Conservation (phyloP, 1,140 invertebrate species). For the Drosophila bocki region DNA sequence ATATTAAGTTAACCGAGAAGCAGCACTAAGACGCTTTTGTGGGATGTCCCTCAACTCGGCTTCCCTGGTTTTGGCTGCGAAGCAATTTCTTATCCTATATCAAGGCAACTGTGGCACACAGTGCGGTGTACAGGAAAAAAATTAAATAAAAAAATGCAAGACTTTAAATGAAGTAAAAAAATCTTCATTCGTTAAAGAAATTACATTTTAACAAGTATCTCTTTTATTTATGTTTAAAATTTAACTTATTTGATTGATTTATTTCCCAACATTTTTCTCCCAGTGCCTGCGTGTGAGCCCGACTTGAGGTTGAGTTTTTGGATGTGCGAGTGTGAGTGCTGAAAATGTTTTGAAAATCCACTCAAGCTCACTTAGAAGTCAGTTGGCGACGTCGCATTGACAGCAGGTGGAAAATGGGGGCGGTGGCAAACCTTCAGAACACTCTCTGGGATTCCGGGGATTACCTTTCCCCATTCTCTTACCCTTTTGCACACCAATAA, state of each 20-base stretch:
- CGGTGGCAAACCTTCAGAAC: slow-evolving; percentile 16
- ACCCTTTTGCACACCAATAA: slow-evolving; percentile 62
- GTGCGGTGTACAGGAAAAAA: slow-evolving; percentile 16
- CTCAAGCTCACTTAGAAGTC: slow-evolving; percentile 57
- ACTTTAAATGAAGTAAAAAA: neutral
- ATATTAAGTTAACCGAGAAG: slow-evolving; percentile 72
- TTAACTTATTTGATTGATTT: neutral
- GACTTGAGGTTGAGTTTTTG: slow-evolving; percentile 2
- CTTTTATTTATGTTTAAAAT: no score
- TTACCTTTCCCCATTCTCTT: slow-evolving; percentile 45
- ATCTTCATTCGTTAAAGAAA: neutral
- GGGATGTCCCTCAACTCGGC: slow-evolving; percentile 46
- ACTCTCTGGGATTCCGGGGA: slow-evolving; percentile 56
- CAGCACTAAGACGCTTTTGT: slow-evolving; percentile 56
- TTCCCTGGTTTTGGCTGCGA: slow-evolving; percentile 23
- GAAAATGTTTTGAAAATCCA: slow-evolving; percentile 72
- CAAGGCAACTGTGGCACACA: slow-evolving; percentile 54
- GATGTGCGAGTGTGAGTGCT: slow-evolving; percentile 42
- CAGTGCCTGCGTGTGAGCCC: slow-evolving; percentile 5
- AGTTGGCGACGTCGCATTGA: slow-evolving; percentile 8
- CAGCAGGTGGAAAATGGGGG: slow-evolving; percentile 19
- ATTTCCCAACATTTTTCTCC: neutral
- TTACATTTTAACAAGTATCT: neutral
- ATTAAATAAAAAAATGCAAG: neutral
- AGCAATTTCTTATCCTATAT: slow-evolving; percentile 74